phyloP scores from a whole-genome alignment of 2,113 vertebrate genomes.

The Bucco capensis region DNA sequence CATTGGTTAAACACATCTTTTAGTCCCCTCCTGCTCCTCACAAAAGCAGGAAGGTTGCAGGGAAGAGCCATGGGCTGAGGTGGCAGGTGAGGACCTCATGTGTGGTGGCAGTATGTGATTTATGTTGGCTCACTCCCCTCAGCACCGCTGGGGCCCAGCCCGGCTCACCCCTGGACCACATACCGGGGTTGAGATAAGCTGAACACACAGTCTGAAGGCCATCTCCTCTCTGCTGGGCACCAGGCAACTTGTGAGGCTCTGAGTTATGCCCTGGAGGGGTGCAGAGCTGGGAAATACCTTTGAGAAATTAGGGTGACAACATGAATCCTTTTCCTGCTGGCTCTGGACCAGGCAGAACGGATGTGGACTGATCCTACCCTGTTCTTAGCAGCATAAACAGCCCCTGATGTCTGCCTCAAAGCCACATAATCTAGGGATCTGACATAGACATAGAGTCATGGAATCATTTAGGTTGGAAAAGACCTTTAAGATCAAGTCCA shows the following conservation, averaged over 20 bases:
- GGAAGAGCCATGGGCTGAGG: not conserved
- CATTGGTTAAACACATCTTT: no score
- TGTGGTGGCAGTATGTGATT: not conserved
- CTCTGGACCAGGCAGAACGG: not conserved
- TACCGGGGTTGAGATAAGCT: not conserved
- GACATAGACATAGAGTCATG: not conserved
- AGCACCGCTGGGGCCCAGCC: not conserved
- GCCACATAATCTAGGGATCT: rapidly evolving
- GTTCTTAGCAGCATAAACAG: not conserved
- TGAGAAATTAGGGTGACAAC: not conserved
- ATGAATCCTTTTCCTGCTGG: not conserved
- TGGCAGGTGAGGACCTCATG: rapidly evolving
- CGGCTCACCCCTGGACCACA: rapidly evolving
- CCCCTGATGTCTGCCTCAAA: not conserved
- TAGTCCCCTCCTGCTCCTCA: not conserved
- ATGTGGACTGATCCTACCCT: not conserved
- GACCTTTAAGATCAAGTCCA: not conserved
- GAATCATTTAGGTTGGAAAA: not conserved
- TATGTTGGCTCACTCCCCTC: rapidly evolving
- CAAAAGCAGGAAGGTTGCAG: not conserved
- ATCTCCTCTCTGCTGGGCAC: not conserved
- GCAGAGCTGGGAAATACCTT: not conserved
- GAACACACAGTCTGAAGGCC: not conserved
- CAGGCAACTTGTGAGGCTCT: not conserved
- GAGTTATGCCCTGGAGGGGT: not conserved